Conservation (phyloP, 2,113 vertebrate genomes). For the Microcebus murinus region DNA sequence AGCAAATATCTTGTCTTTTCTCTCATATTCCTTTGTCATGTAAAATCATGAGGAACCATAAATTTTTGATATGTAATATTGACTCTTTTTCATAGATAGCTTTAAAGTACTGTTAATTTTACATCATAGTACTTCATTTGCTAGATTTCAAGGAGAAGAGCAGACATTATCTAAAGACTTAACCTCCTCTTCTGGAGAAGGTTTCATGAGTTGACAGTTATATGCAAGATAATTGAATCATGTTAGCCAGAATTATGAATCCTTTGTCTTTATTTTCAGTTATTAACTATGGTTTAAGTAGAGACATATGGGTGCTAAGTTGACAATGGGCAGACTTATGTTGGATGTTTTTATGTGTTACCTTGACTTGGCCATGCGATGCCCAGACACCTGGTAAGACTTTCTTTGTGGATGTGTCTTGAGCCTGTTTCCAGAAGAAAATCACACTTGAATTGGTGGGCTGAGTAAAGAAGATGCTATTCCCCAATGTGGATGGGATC, state of each 20-base stretch:
- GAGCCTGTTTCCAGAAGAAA: too few relatives aligned
- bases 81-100: not conserved
- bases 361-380: not conserved
- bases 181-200: not conserved
- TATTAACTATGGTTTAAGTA: not conserved
- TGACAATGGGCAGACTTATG: not conserved
- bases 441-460: too few relatives aligned
- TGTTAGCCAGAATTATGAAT: not conserved
- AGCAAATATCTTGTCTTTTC: not conserved
- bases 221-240: not conserved
- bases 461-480: too few relatives aligned
- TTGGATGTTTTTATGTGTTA: not conserved
- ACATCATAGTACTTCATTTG: not conserved
- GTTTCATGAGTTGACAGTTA: not conserved
- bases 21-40: not conserved
- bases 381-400: too few relatives aligned
- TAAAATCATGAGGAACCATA: not conserved
- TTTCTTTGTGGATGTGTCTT: too few relatives aligned
- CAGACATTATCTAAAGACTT: not conserved
- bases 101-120: not conserved
- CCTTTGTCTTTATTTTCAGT: not conserved
- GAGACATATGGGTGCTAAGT: not conserved
- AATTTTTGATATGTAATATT: not conserved
- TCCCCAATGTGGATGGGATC: too few relatives aligned
- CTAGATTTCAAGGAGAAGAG: not conserved